Evolutionary conservation across 92 coral and sea anemone species (phyloP).

Genomic region (Ricordea florida): DNA sequence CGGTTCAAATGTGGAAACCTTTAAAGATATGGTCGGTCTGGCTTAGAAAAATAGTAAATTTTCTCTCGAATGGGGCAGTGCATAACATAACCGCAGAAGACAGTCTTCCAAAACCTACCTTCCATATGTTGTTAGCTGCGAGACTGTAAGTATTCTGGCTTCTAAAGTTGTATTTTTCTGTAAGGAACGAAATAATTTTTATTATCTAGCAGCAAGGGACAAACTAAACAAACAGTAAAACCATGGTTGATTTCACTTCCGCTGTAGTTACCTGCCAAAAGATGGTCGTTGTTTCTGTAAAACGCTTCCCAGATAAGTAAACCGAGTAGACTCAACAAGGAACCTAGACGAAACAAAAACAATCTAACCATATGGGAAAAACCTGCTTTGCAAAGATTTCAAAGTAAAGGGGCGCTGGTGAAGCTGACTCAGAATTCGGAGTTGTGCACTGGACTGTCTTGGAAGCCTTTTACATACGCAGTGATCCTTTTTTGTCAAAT

Average conservation of each 20-base stretch:
- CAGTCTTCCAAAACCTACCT: conserved; percentile 25
- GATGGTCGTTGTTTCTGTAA: conserved; percentile 37
- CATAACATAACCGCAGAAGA: no score
- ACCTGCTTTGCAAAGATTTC: no score
- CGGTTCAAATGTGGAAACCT: no score
- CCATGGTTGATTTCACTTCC: background rate
- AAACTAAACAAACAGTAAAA: background rate
- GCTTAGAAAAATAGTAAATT: no score
- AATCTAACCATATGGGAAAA: conserved; percentile 67
- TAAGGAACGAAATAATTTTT: background rate
- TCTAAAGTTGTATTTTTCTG: conserved; percentile 7
- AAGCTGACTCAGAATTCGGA: background rate
- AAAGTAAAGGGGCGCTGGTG: no score
- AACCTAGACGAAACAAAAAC: conserved; percentile 74
- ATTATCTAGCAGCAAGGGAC: background rate
- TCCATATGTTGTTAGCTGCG: conserved; percentile 7
- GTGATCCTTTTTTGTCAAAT: conserved; percentile 22
- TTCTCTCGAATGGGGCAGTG: no score
- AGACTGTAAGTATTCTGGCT: background rate
- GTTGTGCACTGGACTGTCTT: background rate
- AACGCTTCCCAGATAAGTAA: conserved; percentile 76
- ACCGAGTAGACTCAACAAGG: conserved; percentile 58
- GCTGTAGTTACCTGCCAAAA: conserved; percentile 55
- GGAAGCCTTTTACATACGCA: conserved; percentile 6
- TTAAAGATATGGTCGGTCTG: no score